Evolutionary conservation across 2,888 invertebrate species (phyloP).

Genomic region (Tetrapedia diversipes): DNA sequence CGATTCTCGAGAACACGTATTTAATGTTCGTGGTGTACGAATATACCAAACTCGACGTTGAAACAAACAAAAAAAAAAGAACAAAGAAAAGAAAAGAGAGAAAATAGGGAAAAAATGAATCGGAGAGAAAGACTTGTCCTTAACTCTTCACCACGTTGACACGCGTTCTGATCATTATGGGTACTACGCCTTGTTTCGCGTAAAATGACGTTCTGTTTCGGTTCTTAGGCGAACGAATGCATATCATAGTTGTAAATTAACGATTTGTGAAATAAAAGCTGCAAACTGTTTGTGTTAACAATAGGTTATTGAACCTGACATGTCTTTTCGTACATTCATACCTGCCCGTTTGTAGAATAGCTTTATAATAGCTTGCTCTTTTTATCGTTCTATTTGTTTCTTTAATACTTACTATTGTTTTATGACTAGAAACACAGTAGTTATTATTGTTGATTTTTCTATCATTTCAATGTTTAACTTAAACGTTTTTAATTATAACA

Average conservation of each 20-base stretch:
- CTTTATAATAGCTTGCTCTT: slow-evolving; percentile 8
- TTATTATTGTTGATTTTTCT: neutral
- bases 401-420: neutral
- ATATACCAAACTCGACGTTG: slow-evolving; percentile 20
- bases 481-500: slow-evolving; percentile 13
- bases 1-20: slow-evolving; percentile 25
- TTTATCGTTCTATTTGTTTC: neutral
- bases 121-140: slow-evolving; percentile 55
- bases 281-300: slow-evolving; percentile 84
- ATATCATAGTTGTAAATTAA: slow-evolving; percentile 96
- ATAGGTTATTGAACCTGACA: slow-evolving; percentile 63
- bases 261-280: slow-evolving; percentile 92
- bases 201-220: slow-evolving; percentile 74
- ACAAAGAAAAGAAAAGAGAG: neutral
- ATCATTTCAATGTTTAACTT: slow-evolving; percentile 4
- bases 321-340: slow-evolving; percentile 20
- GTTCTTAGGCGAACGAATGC: slow-evolving; percentile 91
- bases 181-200: slow-evolving; percentile 66
- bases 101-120: slow-evolving; percentile 19
- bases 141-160: slow-evolving; percentile 54
- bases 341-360: slow-evolving; percentile 19
- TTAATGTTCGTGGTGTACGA: slow-evolving; percentile 17
- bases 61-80: neutral
- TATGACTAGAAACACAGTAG: neutral
- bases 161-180: slow-evolving; percentile 67